A percentile compares a stretch with the other conserved stretches of the same genome.
These are phyloP conservation scores for Galagoides demidoff DNA, from an alignment of 2,797 vertebrate genomes.

Conservation along the genomic window DNA sequence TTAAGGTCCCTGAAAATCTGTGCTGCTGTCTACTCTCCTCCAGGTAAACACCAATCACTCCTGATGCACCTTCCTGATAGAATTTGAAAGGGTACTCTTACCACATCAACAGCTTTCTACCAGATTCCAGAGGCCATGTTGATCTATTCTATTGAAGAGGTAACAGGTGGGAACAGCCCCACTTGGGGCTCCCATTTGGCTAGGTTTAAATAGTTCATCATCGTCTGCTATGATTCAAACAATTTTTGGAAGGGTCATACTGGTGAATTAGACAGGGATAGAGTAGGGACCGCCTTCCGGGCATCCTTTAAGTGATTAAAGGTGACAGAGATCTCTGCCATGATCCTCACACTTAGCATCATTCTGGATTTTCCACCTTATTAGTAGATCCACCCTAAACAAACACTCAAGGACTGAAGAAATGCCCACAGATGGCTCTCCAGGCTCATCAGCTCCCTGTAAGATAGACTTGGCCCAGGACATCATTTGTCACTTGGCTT, in stretches of 20 bases:
- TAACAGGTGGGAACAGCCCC: too few species aligned
- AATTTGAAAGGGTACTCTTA: not conserved
- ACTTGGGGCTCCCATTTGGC: not conserved
- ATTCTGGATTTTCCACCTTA: not conserved
- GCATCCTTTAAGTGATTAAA: not conserved
- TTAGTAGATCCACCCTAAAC: not conserved
- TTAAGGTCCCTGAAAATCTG: not conserved
- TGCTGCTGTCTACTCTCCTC: not conserved
- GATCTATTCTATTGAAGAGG: not conserved
- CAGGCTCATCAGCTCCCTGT: not conserved
- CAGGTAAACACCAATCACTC: not conserved
- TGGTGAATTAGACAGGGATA: not conserved
- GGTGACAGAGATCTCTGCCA: not conserved
- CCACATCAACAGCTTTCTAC: not conserved
- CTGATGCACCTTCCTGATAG: not conserved
- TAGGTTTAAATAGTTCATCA: not conserved
- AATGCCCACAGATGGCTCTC: not conserved
- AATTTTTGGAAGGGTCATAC: not conserved
- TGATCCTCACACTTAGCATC: not conserved
- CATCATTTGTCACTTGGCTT: too few species aligned
- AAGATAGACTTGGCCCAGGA: not conserved
- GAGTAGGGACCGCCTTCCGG: not conserved
- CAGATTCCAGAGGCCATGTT: not conserved
- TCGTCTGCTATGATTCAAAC: not conserved
- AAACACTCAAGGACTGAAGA: not conserved